Base-by-base conservation (phyloP, 2,888 invertebrate genomes). In the Rutpela maculata region DNA sequence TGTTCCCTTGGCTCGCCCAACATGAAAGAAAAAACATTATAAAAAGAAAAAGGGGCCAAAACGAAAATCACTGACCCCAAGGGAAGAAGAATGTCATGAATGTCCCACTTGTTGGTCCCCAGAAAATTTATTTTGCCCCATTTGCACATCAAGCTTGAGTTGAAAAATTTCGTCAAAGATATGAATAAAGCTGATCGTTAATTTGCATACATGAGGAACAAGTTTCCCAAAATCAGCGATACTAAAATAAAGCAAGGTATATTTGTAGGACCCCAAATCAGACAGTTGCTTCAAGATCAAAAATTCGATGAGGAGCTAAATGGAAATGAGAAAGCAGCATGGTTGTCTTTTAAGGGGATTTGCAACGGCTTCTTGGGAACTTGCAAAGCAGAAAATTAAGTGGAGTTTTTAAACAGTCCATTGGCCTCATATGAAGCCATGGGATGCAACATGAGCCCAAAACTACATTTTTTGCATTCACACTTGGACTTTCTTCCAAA, bases 141-240 rank as follows among this genome's bases (percentile, higher is more conserved):
- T n/a, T n/a, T n/a, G 31, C 31, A 62, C 31, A 62, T 22, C 3
- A 62, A 62, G 12, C 26, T 62, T 19, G 26, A 31, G 2, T 15
- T 62, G 1, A 26, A 62, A 62, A 26, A 62, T 26, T 26, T 62
- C 12, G 62, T 62, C 15, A 62, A 62, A 62, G 26, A 1, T 15
- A 26, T 62, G 62, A 31, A 62, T 26, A 11, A 12, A 19, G 1
- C 6, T 19, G 31, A 11, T 26, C n/a, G 7, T 5, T 12, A 15
- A 26, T 62, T 60, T 60, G 7, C 18, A 60, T 56, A 56, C n/a
- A 1, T n/a, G 12, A 56, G n/a, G 12, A 7, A 60, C 0, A 60
- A 60, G 19, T 60, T 18, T 12, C 19, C 18, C 60, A 19, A 19
- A 11, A 60, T 60, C 31, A 26, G 22, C 6, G 62, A 62, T 62